Evolutionary conservation across 2,888 invertebrate species (phyloP).

Genomic region (Cantharis nigra): DNA sequence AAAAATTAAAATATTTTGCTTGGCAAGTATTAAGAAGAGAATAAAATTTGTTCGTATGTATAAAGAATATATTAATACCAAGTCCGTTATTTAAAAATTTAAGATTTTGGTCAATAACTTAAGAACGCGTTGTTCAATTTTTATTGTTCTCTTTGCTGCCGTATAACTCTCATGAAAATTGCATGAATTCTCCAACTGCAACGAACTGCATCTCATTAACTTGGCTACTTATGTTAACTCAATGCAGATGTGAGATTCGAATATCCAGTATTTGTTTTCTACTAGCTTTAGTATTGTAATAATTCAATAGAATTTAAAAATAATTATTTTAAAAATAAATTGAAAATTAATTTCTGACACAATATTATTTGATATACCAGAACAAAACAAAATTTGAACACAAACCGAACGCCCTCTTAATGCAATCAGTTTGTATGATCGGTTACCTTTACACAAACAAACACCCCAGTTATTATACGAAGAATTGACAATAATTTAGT

Average conservation of each 20-base stretch:
- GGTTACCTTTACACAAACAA: conserved; percentile 10
- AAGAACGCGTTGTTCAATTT: too few relatives aligned
- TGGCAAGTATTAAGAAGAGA: too few relatives aligned
- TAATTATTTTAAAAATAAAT: neutral
- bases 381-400: conserved; percentile 11
- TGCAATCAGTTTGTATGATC: conserved; percentile 5
- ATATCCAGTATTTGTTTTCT: too few relatives aligned
- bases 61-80: too few relatives aligned
- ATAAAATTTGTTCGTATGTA: too few relatives aligned
- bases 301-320: neutral
- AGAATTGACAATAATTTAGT: conserved; percentile 11
- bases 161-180: too few relatives aligned
- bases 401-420: conserved; percentile 1
- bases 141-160: too few relatives aligned
- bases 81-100: too few relatives aligned
- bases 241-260: neutral
- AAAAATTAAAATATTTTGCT: too few relatives aligned
- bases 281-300: neutral
- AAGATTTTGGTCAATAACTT: too few relatives aligned
- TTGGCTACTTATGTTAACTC: neutral
- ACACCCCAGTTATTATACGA: neutral
- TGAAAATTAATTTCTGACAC: neutral
- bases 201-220: too few relatives aligned
- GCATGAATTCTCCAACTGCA: too few relatives aligned
- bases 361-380: neutral